Conservation (phyloP, 2,113 vertebrate species). For the Sceloporus undulatus region DNA sequence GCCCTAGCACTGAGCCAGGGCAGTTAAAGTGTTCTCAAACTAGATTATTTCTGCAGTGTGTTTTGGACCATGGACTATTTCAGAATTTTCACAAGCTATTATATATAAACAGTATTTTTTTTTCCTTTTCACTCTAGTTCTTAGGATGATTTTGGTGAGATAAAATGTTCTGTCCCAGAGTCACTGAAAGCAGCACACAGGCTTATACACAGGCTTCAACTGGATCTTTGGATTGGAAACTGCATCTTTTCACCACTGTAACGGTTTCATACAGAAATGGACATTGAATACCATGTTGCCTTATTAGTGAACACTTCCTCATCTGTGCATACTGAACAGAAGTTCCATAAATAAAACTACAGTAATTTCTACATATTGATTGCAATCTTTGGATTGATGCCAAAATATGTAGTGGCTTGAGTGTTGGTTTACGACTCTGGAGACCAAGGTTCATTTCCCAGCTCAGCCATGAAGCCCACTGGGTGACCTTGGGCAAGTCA, state of each 20-base stretch:
- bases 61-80: too few species aligned
- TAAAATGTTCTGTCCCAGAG: background rate
- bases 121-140: background rate
- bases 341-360: background rate
- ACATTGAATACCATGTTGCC: background rate
- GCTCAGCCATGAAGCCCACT: too few species aligned
- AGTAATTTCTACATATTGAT: background rate
- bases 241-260: background rate
- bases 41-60: too few species aligned
- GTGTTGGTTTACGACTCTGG: too few species aligned
- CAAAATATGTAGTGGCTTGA: background rate
- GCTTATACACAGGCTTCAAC: background rate
- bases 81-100: background rate
- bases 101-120: background rate
- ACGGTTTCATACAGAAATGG: background rate
- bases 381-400: background rate
- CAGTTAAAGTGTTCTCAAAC: too few species aligned
- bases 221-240: background rate
- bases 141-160: background rate
- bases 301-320: too few species aligned
- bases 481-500: too few species aligned
- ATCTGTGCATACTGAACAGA: background rate
- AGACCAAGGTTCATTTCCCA: too few species aligned
- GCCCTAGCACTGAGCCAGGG: too few species aligned
- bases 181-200: background rate